These are phyloP conservation scores for Apomyelois bistriatella DNA, from an alignment of 2,888 invertebrate genomes.

Conservation along the genomic window DNA sequence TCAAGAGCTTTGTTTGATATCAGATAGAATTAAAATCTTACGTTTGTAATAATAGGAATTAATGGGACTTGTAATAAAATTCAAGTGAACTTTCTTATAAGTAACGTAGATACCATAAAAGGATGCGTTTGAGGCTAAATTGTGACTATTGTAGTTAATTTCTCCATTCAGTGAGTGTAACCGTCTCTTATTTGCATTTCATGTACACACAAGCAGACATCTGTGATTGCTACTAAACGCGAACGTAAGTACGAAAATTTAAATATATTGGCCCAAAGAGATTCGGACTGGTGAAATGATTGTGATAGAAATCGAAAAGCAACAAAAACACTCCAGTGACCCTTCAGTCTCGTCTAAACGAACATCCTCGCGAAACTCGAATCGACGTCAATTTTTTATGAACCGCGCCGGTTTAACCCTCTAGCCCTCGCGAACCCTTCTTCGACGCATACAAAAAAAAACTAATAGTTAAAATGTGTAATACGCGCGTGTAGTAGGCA, in stretches of 20 bases:
- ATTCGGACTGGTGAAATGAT: conserved; percentile 11
- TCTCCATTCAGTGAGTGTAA: conserved; percentile 13
- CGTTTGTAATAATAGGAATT: conserved; percentile 11
- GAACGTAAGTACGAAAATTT: conserved; percentile 9
- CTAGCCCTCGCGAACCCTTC: conserved; percentile 68
- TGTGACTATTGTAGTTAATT: conserved; percentile 13
- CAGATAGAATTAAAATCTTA: conserved; percentile 11
- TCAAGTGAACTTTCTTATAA: background rate
- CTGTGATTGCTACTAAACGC: conserved; percentile 13
- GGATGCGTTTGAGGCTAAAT: conserved; percentile 3
- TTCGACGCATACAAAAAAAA: conserved; percentile 58
- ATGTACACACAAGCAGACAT: conserved; percentile 14
- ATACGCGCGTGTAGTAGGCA: conserved; percentile 59
- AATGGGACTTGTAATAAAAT: conserved; percentile 7
- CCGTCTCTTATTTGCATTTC: conserved; percentile 12
- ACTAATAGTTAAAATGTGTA: conserved; percentile 76
- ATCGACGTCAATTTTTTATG: conserved; percentile 72
- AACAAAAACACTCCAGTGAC: conserved; percentile 46
- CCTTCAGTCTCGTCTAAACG: conserved; percentile 45
- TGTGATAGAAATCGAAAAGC: conserved; percentile 25
- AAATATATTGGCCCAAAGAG: background rate
- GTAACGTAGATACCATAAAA: background rate
- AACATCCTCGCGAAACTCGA: conserved; percentile 56
- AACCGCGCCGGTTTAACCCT: conserved; percentile 57
- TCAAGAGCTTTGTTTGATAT: conserved; percentile 52